These are phyloP conservation scores for Drosophila helvetica DNA, from an alignment of 2,888 invertebrate species.

Conservation along the genomic window DNA sequence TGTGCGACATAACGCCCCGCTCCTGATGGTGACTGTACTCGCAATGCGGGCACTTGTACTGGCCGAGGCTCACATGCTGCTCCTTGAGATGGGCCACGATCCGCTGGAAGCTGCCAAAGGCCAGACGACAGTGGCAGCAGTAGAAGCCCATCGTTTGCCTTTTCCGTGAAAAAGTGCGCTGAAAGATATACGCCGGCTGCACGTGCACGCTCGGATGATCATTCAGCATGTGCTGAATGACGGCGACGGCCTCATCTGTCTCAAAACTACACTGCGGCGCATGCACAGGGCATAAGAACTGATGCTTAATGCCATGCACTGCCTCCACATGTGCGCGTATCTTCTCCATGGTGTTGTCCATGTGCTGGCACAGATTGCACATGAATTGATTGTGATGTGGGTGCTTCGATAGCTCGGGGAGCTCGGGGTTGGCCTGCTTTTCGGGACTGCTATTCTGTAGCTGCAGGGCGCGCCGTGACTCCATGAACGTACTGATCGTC, in stretches of 20 bases:
- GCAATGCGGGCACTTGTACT: constrained; percentile 90
- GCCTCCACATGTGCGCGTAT: constrained; percentile 2
- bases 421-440: neutral
- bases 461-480: neutral
- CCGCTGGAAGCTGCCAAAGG: constrained; percentile 35
- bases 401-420: neutral
- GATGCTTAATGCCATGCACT: constrained; percentile 17
- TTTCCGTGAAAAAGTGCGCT: constrained; percentile 8
- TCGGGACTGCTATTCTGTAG: neutral
- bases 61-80: constrained; percentile 87
- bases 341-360: neutral
- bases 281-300: constrained; percentile 22
- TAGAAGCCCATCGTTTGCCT: constrained; percentile 66
- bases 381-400: constrained; percentile 7
- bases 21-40: constrained; percentile 84
- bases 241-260: neutral
- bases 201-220: constrained; percentile 20
- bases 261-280: constrained; percentile 19
- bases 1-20: constrained; percentile 58
- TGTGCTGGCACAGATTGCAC: constrained; percentile 51
- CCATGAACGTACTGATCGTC: neutral
- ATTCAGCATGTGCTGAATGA: constrained; percentile 39
- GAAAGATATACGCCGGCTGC: constrained; percentile 37
- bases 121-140: constrained; percentile 42
- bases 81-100: constrained; percentile 57